A percentile compares a stretch with the other conserved stretches of the same genome.
phyloP scores from a whole-genome alignment of 2,797 vertebrate genomes.

The Esox masquinongy region DNA sequence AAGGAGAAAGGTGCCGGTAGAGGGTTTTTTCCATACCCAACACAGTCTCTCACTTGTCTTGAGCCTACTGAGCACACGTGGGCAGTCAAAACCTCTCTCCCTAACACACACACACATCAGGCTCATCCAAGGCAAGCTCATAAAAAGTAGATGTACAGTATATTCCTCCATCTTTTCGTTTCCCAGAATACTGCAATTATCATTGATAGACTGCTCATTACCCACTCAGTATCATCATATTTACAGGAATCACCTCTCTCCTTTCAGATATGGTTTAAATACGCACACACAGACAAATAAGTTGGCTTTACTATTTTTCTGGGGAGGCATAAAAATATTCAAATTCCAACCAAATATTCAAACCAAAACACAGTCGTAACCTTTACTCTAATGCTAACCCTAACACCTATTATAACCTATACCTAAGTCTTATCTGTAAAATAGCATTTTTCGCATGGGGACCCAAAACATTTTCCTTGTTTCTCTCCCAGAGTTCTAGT shows the following conservation, averaged over 20 bases:
- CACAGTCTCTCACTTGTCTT: neutral
- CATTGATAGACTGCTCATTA: neutral
- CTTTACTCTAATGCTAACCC: too few species aligned
- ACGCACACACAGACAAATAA: neutral
- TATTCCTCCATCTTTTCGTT: neutral
- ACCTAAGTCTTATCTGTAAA: too few species aligned
- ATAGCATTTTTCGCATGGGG: too few species aligned
- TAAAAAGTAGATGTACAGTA: neutral
- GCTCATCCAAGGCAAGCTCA: neutral
- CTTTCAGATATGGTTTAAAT: neutral
- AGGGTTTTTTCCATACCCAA: neutral
- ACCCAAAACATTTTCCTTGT: too few species aligned
- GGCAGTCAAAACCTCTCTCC: neutral
- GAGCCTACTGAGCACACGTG: neutral
- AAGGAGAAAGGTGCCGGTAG: neutral
- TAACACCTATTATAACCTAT: too few species aligned
- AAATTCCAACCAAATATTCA: too few species aligned
- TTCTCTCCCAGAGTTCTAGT: too few species aligned
- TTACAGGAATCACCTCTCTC: neutral
- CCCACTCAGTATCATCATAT: neutral
- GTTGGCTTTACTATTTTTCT: too few species aligned
- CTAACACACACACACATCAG: neutral
- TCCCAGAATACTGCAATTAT: neutral
- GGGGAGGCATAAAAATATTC: too few species aligned
- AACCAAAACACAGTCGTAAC: too few species aligned